Evolutionary conservation across 2,113 vertebrate genomes (phyloP).

Genomic region (Choloepus hoffmanni): DNA sequence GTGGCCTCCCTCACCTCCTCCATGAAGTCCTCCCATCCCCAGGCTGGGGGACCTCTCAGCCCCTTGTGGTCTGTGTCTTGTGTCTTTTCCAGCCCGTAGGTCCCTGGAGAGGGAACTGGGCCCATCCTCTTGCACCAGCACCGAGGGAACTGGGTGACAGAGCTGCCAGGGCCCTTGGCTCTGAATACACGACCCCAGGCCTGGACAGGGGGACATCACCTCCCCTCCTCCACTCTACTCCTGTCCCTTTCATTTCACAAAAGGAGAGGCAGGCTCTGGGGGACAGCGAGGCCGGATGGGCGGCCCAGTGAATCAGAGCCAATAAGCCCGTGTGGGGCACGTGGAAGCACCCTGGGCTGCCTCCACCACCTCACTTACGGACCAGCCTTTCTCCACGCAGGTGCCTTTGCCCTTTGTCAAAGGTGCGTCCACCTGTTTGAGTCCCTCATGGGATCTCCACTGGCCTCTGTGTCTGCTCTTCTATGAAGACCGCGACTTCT

Average conservation of each 20-base stretch:
- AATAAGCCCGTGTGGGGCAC: neutral
- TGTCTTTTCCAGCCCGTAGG: neutral
- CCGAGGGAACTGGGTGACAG: no score
- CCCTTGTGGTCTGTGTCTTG: neutral
- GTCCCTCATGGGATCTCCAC: no score
- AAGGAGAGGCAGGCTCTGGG: no score
- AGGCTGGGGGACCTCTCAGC: no score
- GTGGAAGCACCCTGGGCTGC: neutral
- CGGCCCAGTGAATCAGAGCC: accelerated
- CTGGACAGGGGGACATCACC: neutral
- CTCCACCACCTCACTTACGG: neutral
- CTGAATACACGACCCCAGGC: accelerated
- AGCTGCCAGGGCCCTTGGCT: neutral
- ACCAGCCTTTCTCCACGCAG: no score
- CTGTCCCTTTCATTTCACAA: neutral
- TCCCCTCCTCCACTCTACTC: no score
- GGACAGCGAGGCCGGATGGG: neutral
- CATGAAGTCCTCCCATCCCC: neutral
- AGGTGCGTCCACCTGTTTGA: neutral
- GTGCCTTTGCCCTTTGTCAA: neutral
- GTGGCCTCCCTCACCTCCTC: no score
- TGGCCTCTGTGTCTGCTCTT: accelerated
- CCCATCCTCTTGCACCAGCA: neutral
- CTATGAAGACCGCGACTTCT: accelerated
- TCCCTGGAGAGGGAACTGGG: neutral